Conservation (phyloP, 2,113 vertebrate species). For the Onychorhynchus coronatus region DNA sequence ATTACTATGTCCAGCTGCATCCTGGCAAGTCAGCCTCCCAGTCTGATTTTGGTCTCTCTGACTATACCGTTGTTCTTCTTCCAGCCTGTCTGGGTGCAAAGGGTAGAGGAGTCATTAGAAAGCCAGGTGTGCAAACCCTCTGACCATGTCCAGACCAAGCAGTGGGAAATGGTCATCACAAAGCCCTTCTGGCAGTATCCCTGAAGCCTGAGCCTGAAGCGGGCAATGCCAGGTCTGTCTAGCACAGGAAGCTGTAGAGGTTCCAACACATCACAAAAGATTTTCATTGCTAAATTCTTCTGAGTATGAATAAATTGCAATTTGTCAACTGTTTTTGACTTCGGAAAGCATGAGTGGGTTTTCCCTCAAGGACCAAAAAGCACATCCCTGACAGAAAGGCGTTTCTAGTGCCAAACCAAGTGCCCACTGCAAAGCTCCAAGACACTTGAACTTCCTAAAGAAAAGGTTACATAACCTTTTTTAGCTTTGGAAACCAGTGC, state of each 20-base stretch:
- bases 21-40: background rate
- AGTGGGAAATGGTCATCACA: background rate
- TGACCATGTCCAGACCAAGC: background rate
- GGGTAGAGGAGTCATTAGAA: background rate
- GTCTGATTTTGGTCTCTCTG: background rate
- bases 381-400: background rate
- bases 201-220: background rate
- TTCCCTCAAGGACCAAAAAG: background rate
- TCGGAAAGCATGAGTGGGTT: background rate
- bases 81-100: background rate
- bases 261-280: background rate
- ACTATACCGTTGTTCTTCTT: background rate
- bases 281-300: background rate
- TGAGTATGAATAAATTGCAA: background rate
- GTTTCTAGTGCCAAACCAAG: background rate
- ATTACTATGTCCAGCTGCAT: background rate
- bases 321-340: slow-evolving; percentile 16
- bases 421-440: background rate
- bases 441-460: slow-evolving; percentile 8
- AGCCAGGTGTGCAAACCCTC: background rate
- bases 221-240: background rate
- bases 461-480: slow-evolving; percentile 16
- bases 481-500: slow-evolving; percentile 1
- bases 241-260: background rate
- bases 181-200: background rate